These are phyloP conservation scores for Glaucidium brasilianum DNA, from an alignment of 2,113 vertebrate genomes.

Conservation along the genomic window DNA sequence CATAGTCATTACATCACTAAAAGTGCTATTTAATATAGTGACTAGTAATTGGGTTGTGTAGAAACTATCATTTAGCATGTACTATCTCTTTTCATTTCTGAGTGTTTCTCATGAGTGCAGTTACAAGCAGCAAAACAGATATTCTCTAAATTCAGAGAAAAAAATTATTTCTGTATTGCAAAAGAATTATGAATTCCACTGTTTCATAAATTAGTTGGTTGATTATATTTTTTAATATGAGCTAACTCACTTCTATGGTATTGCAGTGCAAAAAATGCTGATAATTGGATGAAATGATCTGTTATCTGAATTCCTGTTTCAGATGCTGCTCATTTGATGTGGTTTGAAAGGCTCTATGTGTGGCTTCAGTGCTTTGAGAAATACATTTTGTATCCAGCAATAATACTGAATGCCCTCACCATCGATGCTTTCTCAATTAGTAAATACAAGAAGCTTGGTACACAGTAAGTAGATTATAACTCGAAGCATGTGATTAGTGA, in stretches of 20 bases:
- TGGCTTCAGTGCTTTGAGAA: constrained; percentile 97
- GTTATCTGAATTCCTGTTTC: constrained; percentile 63
- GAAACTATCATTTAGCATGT: neutral
- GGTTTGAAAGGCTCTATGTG: constrained; percentile 96
- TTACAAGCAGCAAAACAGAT: neutral
- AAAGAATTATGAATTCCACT: neutral
- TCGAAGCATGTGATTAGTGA: neutral
- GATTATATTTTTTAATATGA: neutral
- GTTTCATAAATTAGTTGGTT: neutral
- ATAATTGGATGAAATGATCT: neutral
- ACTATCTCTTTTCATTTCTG: neutral
- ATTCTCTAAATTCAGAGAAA: neutral
- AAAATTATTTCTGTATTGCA: neutral
- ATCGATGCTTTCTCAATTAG: constrained; percentile 92
- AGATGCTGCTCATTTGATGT: constrained; percentile 95
- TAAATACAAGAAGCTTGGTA: constrained; percentile 88
- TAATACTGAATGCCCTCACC: constrained; percentile 94
- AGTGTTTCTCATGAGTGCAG: neutral
- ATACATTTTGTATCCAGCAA: constrained; percentile 93
- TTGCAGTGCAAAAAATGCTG: neutral
- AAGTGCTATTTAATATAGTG: neutral
- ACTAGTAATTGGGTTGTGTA: neutral
- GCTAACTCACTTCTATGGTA: neutral
- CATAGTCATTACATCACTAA: neutral
- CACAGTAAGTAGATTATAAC: constrained; percentile 85